Evolutionary conservation across 2,797 vertebrate genomes (phyloP).

Genomic region (Odontamblyopus rebecca): DNA sequence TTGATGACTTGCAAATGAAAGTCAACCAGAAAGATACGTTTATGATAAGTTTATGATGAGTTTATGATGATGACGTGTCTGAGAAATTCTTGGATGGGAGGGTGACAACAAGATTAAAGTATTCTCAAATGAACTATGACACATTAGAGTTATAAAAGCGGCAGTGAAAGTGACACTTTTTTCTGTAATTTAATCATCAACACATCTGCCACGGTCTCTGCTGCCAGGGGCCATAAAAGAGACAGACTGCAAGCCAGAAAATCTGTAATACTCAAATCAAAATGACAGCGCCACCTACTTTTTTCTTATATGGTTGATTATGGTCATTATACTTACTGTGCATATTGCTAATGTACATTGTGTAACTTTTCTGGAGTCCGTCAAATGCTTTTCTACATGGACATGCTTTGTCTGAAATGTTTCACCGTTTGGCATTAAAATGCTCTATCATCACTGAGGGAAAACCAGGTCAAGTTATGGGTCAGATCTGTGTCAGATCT

Average conservation of each 20-base stretch:
- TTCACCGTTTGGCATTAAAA: no score
- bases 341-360: background rate
- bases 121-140: background rate
- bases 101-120: background rate
- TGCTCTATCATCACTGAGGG: no score
- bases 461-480: no score
- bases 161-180: conserved; percentile 5
- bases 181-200: background rate
- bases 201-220: conserved; percentile 5
- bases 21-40: background rate
- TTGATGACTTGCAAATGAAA: background rate
- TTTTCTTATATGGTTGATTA: background rate
- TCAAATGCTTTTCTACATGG: no score
- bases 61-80: background rate
- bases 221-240: conserved; percentile 3
- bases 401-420: no score
- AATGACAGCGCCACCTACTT: background rate
- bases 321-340: background rate
- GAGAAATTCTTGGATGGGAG: background rate
- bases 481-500: no score
- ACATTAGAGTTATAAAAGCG: background rate
- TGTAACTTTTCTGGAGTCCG: no score
- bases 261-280: background rate
- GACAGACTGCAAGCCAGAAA: background rate
- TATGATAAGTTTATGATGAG: background rate